Percentiles rank a stretch among this genome's conserved stretches.
These are phyloP conservation scores for Pogonocichla stellata DNA, from an alignment of 2,113 vertebrate species.

Conservation along the genomic window DNA sequence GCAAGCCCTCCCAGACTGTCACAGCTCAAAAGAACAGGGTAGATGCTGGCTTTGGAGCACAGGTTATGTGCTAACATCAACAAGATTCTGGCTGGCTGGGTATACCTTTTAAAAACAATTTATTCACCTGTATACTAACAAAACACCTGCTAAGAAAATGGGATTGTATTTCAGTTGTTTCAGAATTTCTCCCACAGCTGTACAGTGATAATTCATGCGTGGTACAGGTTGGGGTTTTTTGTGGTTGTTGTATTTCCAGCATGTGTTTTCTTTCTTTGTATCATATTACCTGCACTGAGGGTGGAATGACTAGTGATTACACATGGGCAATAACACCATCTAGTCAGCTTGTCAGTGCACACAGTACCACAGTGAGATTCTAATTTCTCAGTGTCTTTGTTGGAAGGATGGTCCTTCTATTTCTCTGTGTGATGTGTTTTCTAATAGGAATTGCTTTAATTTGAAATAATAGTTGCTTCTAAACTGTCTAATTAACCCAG, in stretches of 20 bases:
- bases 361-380: neutral
- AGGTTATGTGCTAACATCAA: neutral
- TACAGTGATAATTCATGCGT: neutral
- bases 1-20: neutral
- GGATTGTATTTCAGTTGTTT: neutral
- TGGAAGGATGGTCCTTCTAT: neutral
- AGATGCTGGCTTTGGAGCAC: neutral
- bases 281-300: neutral
- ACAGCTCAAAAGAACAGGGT: neutral
- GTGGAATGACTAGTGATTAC: neutral
- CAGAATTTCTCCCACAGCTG: neutral
- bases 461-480: neutral
- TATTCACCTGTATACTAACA: slow-evolving; percentile 35
- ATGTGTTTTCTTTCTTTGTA: neutral
- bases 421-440: neutral
- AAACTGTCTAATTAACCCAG: neutral
- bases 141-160: neutral
- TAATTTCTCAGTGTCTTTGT: neutral
- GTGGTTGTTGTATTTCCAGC: neutral
- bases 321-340: neutral
- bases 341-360: neutral
- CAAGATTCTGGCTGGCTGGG: neutral
- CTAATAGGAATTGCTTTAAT: neutral
- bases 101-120: neutral
- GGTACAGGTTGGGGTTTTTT: neutral